These are phyloP conservation scores for Chaetophractus vellerosus DNA, from an alignment of 2,797 vertebrate species.

Conservation along the genomic window DNA sequence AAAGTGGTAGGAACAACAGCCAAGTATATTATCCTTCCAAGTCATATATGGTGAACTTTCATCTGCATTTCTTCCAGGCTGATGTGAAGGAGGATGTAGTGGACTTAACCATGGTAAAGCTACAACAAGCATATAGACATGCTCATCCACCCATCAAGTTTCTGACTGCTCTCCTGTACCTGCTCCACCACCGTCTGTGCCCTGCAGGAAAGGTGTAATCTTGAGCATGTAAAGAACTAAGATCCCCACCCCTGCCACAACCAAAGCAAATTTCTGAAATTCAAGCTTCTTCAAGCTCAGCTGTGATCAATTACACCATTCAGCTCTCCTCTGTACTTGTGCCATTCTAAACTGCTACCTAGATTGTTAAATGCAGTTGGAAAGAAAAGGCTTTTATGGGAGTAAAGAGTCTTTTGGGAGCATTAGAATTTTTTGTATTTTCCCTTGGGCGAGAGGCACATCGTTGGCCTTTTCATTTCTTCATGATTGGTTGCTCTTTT, in stretches of 20 bases:
- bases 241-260: neutral
- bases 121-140: neutral
- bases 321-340: neutral
- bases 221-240: neutral
- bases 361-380: neutral
- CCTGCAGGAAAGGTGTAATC: neutral
- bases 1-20: neutral
- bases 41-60: neutral
- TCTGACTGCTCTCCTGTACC: neutral
- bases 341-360: neutral
- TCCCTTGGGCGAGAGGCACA: neutral
- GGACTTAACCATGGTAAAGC: neutral
- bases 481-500: neutral
- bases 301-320: neutral
- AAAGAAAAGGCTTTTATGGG: neutral
- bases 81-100: neutral
- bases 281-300: neutral
- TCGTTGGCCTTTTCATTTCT: neutral
- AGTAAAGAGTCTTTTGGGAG: neutral
- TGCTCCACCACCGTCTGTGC: neutral
- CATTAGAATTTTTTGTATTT: neutral
- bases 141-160: neutral
- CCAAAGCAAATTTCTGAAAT: neutral
- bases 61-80: neutral
- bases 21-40: neutral